A percentile compares a stretch with the other conserved stretches of the same genome.
These are phyloP conservation scores for Megatriorchis doriae DNA, from an alignment of 2,113 vertebrate species.

Conservation along the genomic window DNA sequence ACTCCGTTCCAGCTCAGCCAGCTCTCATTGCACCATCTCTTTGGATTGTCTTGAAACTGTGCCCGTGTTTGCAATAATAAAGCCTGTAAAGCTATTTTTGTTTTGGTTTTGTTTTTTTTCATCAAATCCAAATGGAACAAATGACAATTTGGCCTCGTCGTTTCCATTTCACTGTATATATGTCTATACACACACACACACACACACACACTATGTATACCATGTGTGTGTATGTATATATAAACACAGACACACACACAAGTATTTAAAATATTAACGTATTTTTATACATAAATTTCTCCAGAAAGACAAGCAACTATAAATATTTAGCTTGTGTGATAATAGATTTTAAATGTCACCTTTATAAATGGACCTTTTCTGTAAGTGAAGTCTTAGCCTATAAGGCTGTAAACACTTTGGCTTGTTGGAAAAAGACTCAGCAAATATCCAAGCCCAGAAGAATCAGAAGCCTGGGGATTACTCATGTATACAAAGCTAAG, in stretches of 20 bases:
- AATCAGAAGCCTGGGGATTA: neutral
- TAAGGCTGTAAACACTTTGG: neutral
- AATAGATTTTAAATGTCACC: neutral
- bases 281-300: neutral
- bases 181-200: neutral
- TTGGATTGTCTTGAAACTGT: slow-evolving; percentile 22
- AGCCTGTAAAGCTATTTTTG: neutral
- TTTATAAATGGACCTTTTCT: neutral
- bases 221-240: neutral
- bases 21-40: neutral
- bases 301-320: neutral
- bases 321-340: neutral
- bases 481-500: neutral
- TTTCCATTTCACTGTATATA: neutral
- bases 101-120: neutral
- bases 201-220: neutral
- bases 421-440: neutral
- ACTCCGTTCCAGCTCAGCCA: slow-evolving; percentile 14
- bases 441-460: neutral
- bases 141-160: neutral
- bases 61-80: slow-evolving; percentile 8
- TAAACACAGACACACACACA: neutral
- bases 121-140: neutral
- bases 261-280: neutral
- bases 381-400: neutral